Evolutionary conservation across 2,797 vertebrate species (phyloP).

Genomic region (Buceros bicornis): DNA sequence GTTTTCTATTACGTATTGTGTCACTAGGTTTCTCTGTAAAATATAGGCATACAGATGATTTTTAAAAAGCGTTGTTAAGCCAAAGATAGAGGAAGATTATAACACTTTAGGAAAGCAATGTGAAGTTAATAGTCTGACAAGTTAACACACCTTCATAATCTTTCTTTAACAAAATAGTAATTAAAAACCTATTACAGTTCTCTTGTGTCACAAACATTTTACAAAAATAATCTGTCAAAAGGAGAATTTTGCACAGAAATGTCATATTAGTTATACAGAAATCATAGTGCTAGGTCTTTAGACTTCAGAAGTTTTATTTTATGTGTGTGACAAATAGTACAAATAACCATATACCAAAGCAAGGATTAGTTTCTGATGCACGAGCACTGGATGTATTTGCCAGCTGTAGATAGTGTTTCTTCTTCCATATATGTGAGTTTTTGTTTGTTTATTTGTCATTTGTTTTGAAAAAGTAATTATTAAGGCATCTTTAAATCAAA

Average conservation of each 20-base stretch:
- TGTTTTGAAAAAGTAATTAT: neutral
- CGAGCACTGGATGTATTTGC: neutral
- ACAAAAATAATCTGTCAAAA: neutral
- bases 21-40: neutral
- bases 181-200: neutral
- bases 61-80: neutral
- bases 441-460: neutral
- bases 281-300: neutral
- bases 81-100: neutral
- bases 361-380: neutral
- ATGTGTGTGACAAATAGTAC: neutral
- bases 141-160: neutral
- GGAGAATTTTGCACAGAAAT: neutral
- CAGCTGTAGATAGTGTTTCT: neutral
- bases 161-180: constrained; percentile 8
- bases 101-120: neutral
- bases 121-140: neutral
- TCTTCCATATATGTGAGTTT: neutral
- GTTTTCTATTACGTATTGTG: neutral
- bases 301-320: neutral
- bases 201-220: neutral
- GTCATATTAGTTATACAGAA: neutral
- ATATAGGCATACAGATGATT: neutral
- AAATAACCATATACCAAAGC: neutral
- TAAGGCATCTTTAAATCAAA: neutral